phyloP scores from a whole-genome alignment of 2,113 vertebrate genomes.

The Gorsachius goisagi region DNA sequence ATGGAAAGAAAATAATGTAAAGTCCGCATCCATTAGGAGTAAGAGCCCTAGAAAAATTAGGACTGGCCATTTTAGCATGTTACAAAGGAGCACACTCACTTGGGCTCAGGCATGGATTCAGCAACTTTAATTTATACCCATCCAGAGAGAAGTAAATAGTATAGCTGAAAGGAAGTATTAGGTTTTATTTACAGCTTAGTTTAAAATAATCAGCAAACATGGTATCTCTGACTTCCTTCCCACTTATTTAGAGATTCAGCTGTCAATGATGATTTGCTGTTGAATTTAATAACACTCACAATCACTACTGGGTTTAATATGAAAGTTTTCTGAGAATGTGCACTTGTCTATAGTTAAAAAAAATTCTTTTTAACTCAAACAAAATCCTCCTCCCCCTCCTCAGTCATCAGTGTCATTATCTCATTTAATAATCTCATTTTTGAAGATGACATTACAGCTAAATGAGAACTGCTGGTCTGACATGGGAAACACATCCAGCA shows the following conservation, averaged over 20 bases:
- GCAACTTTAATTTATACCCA: background rate
- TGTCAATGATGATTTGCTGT: background rate
- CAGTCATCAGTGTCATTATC: background rate
- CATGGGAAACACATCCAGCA: background rate
- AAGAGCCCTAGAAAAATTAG: background rate
- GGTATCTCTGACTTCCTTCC: background rate
- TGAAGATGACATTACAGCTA: background rate
- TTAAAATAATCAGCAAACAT: conserved; percentile 2
- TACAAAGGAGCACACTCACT: background rate
- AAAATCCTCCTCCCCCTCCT: background rate
- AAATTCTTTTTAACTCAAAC: background rate
- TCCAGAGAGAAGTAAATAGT: background rate
- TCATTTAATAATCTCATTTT: conserved; percentile 36
- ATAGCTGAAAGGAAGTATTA: background rate
- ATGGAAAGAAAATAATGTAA: background rate
- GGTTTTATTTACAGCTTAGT: conserved; percentile 8
- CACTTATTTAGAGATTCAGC: background rate
- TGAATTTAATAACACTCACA: conserved; percentile 2
- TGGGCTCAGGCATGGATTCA: background rate
- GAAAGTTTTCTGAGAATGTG: background rate
- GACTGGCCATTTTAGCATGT: background rate
- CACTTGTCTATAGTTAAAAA: background rate
- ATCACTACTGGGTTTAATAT: background rate
- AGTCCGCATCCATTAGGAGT: background rate
- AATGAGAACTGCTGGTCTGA: conserved; percentile 32